These are phyloP conservation scores for Xanthia icteritia DNA, from an alignment of 2,888 invertebrate genomes.

Conservation along the genomic window DNA sequence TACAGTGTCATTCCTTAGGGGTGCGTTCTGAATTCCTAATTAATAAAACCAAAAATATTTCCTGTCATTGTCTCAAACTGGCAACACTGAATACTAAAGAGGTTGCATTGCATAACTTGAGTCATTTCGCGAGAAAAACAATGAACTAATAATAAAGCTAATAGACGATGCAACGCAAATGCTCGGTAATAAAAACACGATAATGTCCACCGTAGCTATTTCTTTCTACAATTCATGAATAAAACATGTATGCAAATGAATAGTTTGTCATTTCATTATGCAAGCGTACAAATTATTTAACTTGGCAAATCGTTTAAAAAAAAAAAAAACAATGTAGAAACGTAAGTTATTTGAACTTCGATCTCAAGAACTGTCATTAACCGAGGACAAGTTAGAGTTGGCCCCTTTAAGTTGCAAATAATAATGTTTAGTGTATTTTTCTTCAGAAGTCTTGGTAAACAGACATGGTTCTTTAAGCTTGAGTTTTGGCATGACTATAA, in stretches of 20 bases:
- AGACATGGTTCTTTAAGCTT: background rate
- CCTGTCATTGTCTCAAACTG: constrained; percentile 41
- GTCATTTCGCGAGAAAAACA: constrained; percentile 39
- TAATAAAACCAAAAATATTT: constrained; percentile 35
- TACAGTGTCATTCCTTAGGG: background rate
- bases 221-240: constrained; percentile 55
- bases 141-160: constrained; percentile 49
- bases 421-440: too few species aligned
- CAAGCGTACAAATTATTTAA: constrained; percentile 64
- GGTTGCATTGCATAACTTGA: constrained; percentile 44
- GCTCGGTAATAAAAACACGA: constrained; percentile 41
- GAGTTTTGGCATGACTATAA: background rate
- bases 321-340: constrained; percentile 19
- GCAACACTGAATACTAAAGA: constrained; percentile 43
- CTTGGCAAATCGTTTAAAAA: constrained; percentile 46
- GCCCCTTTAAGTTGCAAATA: too few species aligned
- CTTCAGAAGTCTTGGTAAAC: background rate
- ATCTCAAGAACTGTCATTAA: background rate
- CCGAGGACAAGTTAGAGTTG: too few species aligned
- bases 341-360: constrained; percentile 9
- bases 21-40: constrained; percentile 38
- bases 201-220: constrained; percentile 30
- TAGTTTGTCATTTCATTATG: constrained; percentile 51
- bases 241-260: constrained; percentile 33
- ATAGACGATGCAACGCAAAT: constrained; percentile 42